These are phyloP conservation scores for Artibeus lituratus DNA, from an alignment of 2,797 vertebrate species.

Conservation along the genomic window DNA sequence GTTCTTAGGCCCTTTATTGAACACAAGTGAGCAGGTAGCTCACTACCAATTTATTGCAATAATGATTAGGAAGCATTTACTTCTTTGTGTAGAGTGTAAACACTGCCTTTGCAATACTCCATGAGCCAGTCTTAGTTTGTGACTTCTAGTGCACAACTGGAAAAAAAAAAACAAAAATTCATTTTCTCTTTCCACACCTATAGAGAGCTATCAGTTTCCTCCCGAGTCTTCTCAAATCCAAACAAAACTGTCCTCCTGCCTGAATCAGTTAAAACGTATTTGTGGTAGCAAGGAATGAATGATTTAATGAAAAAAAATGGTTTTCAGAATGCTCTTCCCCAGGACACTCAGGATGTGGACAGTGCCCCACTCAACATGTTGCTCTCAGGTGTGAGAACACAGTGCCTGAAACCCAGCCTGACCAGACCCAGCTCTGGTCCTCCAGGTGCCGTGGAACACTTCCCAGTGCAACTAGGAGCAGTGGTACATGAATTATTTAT, in stretches of 20 bases:
- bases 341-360: not conserved
- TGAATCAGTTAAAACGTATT: not conserved
- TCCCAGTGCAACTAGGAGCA: not conserved
- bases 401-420: not conserved
- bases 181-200: not conserved
- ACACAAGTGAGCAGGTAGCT: not conserved
- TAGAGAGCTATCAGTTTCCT: not conserved
- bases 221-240: not conserved
- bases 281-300: not conserved
- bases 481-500: constrained; percentile 36
- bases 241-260: not conserved
- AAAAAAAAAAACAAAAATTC: not conserved
- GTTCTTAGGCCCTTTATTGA: not conserved
- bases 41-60: not conserved
- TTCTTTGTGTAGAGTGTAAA: not conserved
- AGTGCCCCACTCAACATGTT: not conserved
- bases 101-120: not conserved
- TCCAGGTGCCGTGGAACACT: not conserved
- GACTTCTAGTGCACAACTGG: not conserved
- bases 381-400: not conserved
- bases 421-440: not conserved
- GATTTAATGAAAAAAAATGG: not conserved
- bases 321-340: not conserved
- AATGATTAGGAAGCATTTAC: not conserved
- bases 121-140: not conserved